Conservation (phyloP, 2,888 invertebrate genomes). For the Spialia ferax region DNA sequence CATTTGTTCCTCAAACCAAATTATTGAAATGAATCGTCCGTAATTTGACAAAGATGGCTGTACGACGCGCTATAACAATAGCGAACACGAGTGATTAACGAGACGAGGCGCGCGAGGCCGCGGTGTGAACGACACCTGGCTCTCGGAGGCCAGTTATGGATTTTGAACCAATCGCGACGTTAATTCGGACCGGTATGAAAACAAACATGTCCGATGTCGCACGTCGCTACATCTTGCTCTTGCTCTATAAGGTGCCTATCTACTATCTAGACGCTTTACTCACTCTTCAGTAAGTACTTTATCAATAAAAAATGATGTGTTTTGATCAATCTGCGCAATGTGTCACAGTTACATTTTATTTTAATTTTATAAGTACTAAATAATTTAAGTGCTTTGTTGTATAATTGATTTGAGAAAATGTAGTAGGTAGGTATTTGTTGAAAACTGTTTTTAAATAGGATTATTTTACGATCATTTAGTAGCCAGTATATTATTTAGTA, state of each 20-base stretch:
- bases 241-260: conserved; percentile 64
- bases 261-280: conserved; percentile 65
- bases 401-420: too few relatives aligned
- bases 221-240: conserved; percentile 64
- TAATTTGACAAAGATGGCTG: conserved; percentile 87
- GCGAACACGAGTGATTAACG: conserved; percentile 85
- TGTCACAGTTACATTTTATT: conserved; percentile 9
- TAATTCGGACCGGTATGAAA: conserved; percentile 86
- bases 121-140: conserved; percentile 88
- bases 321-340: conserved; percentile 56
- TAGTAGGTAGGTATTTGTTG: too few relatives aligned
- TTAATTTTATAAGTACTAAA: too few relatives aligned
- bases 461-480: too few relatives aligned
- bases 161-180: conserved; percentile 86
- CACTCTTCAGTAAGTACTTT: conserved; percentile 58
- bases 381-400: too few relatives aligned
- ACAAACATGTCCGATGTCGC: conserved; percentile 78
- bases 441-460: too few relatives aligned
- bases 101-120: conserved; percentile 86
- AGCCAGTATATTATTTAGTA: too few relatives aligned
- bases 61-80: conserved; percentile 84
- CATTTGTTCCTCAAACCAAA: conserved; percentile 72
- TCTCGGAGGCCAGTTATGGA: conserved; percentile 86
- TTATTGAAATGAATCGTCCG: conserved; percentile 77
- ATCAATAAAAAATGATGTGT: conserved; percentile 65